Evolutionary conservation across 2,113 vertebrate genomes (phyloP).

Genomic region (Petaurus breviceps): DNA sequence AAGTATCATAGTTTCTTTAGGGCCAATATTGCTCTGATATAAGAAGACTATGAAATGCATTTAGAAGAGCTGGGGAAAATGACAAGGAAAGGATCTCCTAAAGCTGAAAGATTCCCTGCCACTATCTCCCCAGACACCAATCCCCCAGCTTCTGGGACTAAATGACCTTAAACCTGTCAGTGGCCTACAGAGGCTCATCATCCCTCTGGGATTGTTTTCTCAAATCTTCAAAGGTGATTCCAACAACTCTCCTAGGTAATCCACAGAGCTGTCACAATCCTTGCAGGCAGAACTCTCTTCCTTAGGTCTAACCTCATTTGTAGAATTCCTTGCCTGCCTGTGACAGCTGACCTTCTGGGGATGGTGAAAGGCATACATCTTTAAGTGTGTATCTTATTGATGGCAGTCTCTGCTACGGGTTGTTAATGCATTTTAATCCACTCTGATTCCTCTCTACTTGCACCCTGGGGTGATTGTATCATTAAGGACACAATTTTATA

Average conservation of each 20-base stretch:
- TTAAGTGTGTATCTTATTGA: slow-evolving; percentile 18
- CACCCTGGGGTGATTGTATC: slow-evolving; percentile 3
- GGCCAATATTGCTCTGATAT: slow-evolving; percentile 2
- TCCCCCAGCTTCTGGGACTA: neutral
- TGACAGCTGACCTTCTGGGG: slow-evolving; percentile 1
- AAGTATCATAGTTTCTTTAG: neutral
- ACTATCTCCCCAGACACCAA: neutral
- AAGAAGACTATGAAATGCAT: neutral
- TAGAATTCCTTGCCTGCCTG: slow-evolving; percentile 10
- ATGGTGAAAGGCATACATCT: slow-evolving; percentile 17
- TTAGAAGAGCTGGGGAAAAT: slow-evolving; percentile 13
- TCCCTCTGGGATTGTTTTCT: slow-evolving; percentile 33
- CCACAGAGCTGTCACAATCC: neutral
- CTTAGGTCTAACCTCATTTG: slow-evolving; percentile 3
- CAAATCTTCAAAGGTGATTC: slow-evolving; percentile 7
- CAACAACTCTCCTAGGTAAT: neutral
- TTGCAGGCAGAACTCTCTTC: neutral
- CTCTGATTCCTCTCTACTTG: slow-evolving; percentile 31
- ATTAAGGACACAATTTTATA: slow-evolving; percentile 45
- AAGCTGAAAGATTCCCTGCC: neutral
- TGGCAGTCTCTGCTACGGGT: neutral
- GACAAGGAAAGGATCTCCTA: neutral
- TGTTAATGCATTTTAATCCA: neutral
- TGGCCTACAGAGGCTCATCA: slow-evolving; percentile 12
- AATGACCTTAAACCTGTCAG: neutral